Base-by-base conservation (phyloP, 2,797 vertebrate genomes). In the Pangasius sanitwongsei region DNA sequence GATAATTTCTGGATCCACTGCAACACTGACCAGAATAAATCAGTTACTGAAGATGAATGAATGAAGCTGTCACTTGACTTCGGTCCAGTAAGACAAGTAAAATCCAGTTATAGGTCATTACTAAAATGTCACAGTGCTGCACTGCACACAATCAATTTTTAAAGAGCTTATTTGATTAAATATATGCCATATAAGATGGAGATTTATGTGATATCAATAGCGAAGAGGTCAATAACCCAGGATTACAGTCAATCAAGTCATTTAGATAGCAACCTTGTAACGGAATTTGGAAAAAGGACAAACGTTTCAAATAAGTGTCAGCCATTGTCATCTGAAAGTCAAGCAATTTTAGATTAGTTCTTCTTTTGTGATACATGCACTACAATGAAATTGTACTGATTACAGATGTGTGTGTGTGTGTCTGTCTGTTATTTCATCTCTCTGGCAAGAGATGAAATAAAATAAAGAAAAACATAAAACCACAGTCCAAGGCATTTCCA, bases 401-500 rank as follows among this genome's bases (percentile, higher is more conserved):
- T 75, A 25, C 72, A 74, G 70, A 70, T 70, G 37, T 72, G 72
- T 50, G 44, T 77, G 48, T 74, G 20, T 77, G 5, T 77, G 74
- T 77, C 11, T 77, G 74, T 80, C 34, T 63, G 80, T 41, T 82
- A 82, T 82, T 82, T 61, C n/a, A 61, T 82, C 80, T 82, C 2
- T 41, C 31, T 82, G 65, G 65, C 48, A 18, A 61, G 28, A 84
- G 63, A 67, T 48, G 41, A 84, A 84, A 65, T 48, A 65, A 85
- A 70, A 67, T 67, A 85, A 85, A 85, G 44, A 12, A 85, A 85
- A 85, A 50, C 83, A 85, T 53, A 85, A 85, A 70, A 70, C 65
- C 65, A 70, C 48, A 70, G 83, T 48, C 44, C 59, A 85, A 67
- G 83, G 83, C 65, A 31, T 85, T 85, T 67, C 44, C 61, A 84